A percentile compares a stretch with the other conserved stretches of the same genome.
These are phyloP conservation scores for Drosophila jambulina DNA, from an alignment of 1,140 invertebrate species.

Conservation along the genomic window DNA sequence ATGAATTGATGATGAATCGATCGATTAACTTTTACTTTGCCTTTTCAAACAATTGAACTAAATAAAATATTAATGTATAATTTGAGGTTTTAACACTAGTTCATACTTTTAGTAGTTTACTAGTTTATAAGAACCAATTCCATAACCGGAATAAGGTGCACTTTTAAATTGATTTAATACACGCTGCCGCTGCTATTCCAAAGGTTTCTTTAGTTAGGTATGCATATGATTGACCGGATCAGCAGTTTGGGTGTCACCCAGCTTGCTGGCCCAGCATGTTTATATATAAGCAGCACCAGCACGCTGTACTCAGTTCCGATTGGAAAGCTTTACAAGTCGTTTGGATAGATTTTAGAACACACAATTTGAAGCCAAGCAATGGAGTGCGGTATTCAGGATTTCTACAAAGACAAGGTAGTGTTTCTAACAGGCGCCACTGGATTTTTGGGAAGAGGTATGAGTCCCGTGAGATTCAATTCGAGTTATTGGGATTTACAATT, in stretches of 20 bases:
- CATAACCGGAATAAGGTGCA: not conserved
- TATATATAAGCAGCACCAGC: slow-evolving; percentile 4
- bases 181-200: not conserved
- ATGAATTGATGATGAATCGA: not conserved
- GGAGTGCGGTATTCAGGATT: slow-evolving; percentile 31
- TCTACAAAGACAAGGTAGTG: slow-evolving; percentile 30
- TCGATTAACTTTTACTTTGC: too few relatives aligned
- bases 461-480: not conserved
- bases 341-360: not conserved
- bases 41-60: too few relatives aligned
- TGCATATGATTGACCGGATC: slow-evolving; percentile 21
- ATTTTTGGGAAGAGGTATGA: slow-evolving; percentile 33
- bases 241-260: slow-evolving; percentile 4
- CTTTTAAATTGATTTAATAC: not conserved
- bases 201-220: not conserved
- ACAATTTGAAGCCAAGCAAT: not conserved
- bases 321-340: not conserved
- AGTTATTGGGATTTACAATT: not conserved
- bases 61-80: not conserved
- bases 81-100: too few relatives aligned
- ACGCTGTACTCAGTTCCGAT: slow-evolving; percentile 5
- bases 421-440: slow-evolving; percentile 34
- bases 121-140: too few relatives aligned
- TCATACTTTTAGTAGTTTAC: not conserved
- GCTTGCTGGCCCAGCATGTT: not conserved